A percentile compares a stretch with the other conserved stretches of the same genome.
These are phyloP conservation scores for Diloba caeruleocephala DNA, from an alignment of 2,888 invertebrate genomes.

Conservation along the genomic window DNA sequence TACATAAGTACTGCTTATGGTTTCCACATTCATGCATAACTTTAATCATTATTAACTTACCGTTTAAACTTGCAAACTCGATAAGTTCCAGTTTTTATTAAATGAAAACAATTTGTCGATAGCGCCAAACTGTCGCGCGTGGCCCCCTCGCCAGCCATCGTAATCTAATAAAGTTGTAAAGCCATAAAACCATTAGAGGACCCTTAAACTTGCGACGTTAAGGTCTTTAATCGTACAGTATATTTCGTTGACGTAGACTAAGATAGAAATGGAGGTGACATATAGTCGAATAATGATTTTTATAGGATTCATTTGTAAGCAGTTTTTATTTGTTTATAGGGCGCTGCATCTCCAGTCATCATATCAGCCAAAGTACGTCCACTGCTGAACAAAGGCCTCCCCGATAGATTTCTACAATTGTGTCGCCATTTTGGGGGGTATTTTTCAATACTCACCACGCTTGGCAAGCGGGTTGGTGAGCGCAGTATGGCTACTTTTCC, in stretches of 20 bases:
- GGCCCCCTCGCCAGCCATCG: conserved; percentile 30
- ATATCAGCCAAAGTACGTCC: too few relatives aligned
- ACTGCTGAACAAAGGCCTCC: too few relatives aligned
- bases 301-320: too few relatives aligned
- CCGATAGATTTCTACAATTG: too few relatives aligned
- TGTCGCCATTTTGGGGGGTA: too few relatives aligned
- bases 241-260: conserved; percentile 6
- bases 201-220: conserved; percentile 28
- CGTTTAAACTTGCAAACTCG: conserved; percentile 25
- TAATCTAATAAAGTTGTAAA: conserved; percentile 45
- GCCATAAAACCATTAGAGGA: conserved; percentile 9
- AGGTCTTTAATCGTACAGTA: conserved; percentile 23
- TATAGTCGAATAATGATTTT: too few relatives aligned
- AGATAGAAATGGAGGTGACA: conserved; percentile 9
- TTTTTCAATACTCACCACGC: too few relatives aligned
- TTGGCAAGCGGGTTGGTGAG: too few relatives aligned
- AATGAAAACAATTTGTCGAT: conserved; percentile 45
- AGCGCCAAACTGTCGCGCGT: conserved; percentile 59
- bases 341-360: too few relatives aligned
- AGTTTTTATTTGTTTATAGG: too few relatives aligned
- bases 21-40: conserved; percentile 3
- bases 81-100: conserved; percentile 30
- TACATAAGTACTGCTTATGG: too few relatives aligned
- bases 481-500: too few relatives aligned
- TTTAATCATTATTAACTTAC: conserved; percentile 9